Evolutionary conservation across 2,888 invertebrate species (phyloP).

Genomic region (Agriotes lineatus): DNA sequence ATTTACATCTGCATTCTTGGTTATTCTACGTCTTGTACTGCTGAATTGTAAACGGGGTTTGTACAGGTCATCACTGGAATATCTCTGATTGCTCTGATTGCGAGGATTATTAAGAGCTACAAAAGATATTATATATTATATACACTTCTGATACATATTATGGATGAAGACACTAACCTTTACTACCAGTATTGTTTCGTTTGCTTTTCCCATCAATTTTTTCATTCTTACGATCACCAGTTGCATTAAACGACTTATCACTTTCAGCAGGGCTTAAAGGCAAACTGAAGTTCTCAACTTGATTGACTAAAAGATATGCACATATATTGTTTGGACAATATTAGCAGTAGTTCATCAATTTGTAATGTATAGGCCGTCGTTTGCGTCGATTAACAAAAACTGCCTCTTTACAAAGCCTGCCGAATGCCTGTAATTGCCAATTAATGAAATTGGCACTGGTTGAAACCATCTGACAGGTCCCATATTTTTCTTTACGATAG

Average conservation of each 20-base stretch:
- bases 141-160: no score
- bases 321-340: no score
- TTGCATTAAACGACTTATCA: slow-evolving; percentile 52
- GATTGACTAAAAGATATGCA: slow-evolving; percentile 30
- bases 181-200: slow-evolving; percentile 9
- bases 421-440: no score
- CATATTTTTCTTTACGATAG: no score
- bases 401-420: no score
- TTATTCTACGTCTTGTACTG: slow-evolving; percentile 53
- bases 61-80: slow-evolving; percentile 78
- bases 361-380: no score
- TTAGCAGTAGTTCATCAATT: no score
- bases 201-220: slow-evolving; percentile 1
- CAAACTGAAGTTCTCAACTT: slow-evolving; percentile 54
- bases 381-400: no score
- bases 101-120: slow-evolving; percentile 40
- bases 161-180: background rate
- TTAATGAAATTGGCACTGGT: no score
- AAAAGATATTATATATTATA: slow-evolving; percentile 28
- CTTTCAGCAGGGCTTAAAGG: slow-evolving; percentile 63
- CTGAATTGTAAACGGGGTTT: slow-evolving; percentile 75
- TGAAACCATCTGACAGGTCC: no score
- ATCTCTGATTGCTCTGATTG: slow-evolving; percentile 70
- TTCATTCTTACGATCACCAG: slow-evolving; percentile 20
- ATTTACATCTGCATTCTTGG: slow-evolving; percentile 22